Evolutionary conservation across 2,113 vertebrate genomes (phyloP), one percentile per base, ranked within the genome.

Genomic region (Macrotus californicus): DNA sequence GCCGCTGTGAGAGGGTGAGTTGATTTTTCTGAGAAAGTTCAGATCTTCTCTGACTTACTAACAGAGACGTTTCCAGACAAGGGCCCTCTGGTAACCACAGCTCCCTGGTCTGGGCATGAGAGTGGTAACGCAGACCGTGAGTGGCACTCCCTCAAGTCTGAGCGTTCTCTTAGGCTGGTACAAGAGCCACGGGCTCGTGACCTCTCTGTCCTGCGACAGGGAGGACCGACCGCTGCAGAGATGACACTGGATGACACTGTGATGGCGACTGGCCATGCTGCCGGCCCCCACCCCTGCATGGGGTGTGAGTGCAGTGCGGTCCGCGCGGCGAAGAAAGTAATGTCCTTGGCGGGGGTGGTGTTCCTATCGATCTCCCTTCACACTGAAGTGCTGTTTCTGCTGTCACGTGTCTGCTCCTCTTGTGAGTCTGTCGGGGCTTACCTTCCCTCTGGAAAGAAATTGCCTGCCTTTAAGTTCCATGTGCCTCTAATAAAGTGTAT

Each of bases 401-500:
- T 75, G 43, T 66, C 80, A 59, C 39, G 0, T 21, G 3, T 9
- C 31, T 69, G 69, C 77, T 56, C 34, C 2, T 0, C 21, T 7
- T 66, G 72, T 88, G 3, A 70, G 43, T 80, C 75, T 76, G 10
- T 52, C 69, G 29, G 64, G 39, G 50, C 46, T 81, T n/a, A 26
- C 61, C 76, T 96, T 84, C 81, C 91, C 82, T 93, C 67, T 93
- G 59, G 77, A 87, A 96, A 96, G 91, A 76, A 92, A 81, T 18
- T 76, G 79, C 87, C 56, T 80, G 56, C 24, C 76, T 73, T 90
- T 54, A 52, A 72, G 70, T 75, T 67, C 89, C 89, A 29, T 67
- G n/a, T 89, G 88, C 91, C 46, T 39, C 96, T 93, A 96, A 96
- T 97, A 96, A 97, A 96, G 50, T 93, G 26, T 87, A 36, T 97